Evolutionary conservation across 2,797 vertebrate species (phyloP).

Genomic region (Xenops minutus): DNA sequence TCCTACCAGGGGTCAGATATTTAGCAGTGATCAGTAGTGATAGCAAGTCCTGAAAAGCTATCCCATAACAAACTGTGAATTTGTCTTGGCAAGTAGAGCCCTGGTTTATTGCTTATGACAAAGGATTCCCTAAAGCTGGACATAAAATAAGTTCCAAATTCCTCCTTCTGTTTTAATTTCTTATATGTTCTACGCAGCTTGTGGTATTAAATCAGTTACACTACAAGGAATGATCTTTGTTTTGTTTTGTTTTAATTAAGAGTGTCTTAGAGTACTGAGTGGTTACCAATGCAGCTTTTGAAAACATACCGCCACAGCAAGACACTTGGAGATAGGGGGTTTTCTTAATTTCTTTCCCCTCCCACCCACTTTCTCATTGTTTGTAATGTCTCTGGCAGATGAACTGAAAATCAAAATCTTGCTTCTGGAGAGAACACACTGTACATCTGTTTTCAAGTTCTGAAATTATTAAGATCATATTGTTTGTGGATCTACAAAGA

Average conservation of each 20-base stretch:
- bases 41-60: not conserved
- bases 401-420: conserved; percentile 45
- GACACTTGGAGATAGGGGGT: not conserved
- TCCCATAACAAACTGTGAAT: not conserved
- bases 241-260: not conserved
- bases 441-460: conserved; percentile 41
- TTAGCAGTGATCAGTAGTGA: not conserved
- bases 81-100: not conserved
- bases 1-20: not conserved
- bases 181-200: not conserved
- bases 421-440: not conserved
- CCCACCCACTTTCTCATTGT: conserved; percentile 11
- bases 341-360: not conserved
- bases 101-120: not conserved
- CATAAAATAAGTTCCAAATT: not conserved
- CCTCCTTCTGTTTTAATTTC: not conserved
- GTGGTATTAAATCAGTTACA: not conserved
- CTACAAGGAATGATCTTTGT: not conserved
- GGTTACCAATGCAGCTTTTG: not conserved
- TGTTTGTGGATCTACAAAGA: conserved; percentile 49
- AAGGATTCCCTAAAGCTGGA: not conserved
- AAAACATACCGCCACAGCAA: not conserved
- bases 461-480: conserved; percentile 32
- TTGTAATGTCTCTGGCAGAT: conserved; percentile 18
- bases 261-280: not conserved